These are phyloP conservation scores for Mastigias papua DNA, from an alignment of 30 jellyfish, hydroid and myxozoan species.

Conservation along the genomic window DNA sequence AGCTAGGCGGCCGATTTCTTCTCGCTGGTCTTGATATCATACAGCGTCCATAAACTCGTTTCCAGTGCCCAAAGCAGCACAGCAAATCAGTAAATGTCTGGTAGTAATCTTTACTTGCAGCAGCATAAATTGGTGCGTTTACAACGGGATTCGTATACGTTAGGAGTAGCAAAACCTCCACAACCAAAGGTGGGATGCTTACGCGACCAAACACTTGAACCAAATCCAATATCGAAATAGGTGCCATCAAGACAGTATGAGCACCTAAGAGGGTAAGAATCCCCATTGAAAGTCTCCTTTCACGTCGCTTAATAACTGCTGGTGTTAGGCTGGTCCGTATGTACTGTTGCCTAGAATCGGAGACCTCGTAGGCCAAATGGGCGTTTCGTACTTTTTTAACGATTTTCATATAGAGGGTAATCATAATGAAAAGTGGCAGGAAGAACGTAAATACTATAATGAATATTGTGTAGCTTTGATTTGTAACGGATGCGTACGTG, in stretches of 20 bases:
- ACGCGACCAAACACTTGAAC: constrained; percentile 39
- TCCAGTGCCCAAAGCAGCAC: constrained; percentile 41
- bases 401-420: constrained; percentile 28
- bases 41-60: constrained; percentile 6
- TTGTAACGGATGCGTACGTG: constrained; percentile 46
- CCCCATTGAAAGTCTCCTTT: constrained; percentile 50
- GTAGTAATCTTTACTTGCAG: constrained; percentile 56
- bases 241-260: constrained; percentile 52
- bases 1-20: neutral
- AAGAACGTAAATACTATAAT: constrained; percentile 56
- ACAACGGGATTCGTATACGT: constrained; percentile 63
- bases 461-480: constrained; percentile 45
- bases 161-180: constrained; percentile 49
- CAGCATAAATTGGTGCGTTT: constrained; percentile 74
- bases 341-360: neutral
- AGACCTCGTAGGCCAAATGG: neutral
- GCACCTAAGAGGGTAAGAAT: constrained; percentile 37
- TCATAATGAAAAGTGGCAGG: constrained; percentile 57
- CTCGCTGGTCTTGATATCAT: neutral
- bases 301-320: constrained; percentile 26
- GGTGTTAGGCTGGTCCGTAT: constrained; percentile 54
- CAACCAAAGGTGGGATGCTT: constrained; percentile 45
- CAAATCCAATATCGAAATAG: constrained; percentile 47
- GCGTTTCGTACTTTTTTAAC: constrained; percentile 28
- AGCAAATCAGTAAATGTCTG: constrained; percentile 27